Conservation (phyloP, 2,797 vertebrate genomes). For the Sandelia bainsii region DNA sequence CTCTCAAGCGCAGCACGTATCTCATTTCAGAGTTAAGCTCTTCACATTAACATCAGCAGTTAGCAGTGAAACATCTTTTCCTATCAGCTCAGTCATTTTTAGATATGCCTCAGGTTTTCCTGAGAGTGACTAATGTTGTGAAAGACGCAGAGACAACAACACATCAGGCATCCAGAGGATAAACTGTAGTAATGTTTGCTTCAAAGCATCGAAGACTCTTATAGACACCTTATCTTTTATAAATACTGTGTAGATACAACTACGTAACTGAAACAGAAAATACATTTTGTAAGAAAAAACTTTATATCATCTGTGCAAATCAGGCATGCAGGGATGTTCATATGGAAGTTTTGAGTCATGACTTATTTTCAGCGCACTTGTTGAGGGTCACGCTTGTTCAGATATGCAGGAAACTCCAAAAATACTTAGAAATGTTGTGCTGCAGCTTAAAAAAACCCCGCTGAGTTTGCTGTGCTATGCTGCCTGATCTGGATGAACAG, state of each 20-base stretch:
- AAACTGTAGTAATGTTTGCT: too few relatives aligned
- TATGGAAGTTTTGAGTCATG: conserved; percentile 4
- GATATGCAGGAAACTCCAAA: not conserved
- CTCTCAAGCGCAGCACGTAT: not conserved
- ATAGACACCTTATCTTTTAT: too few relatives aligned
- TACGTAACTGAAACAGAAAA: not conserved
- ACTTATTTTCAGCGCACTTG: not conserved
- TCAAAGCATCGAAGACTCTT: too few relatives aligned
- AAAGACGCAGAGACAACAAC: not conserved
- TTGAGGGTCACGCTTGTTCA: not conserved
- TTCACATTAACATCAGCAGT: not conserved
- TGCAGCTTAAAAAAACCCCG: not conserved
- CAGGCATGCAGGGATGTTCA: not conserved
- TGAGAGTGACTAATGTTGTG: not conserved
- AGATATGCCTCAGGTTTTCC: not conserved
- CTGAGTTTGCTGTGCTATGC: conserved; percentile 8
- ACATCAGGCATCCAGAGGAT: not conserved
- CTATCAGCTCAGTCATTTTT: not conserved
- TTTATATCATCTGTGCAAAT: not conserved
- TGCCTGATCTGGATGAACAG: not conserved
- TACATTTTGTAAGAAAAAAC: too few relatives aligned
- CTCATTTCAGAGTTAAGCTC: conserved; percentile 2
- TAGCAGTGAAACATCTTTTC: not conserved
- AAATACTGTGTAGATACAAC: not conserved
- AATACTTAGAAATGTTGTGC: not conserved